phyloP scores from a whole-genome alignment of 2,888 invertebrate genomes.

The Anthrax anthrax region DNA sequence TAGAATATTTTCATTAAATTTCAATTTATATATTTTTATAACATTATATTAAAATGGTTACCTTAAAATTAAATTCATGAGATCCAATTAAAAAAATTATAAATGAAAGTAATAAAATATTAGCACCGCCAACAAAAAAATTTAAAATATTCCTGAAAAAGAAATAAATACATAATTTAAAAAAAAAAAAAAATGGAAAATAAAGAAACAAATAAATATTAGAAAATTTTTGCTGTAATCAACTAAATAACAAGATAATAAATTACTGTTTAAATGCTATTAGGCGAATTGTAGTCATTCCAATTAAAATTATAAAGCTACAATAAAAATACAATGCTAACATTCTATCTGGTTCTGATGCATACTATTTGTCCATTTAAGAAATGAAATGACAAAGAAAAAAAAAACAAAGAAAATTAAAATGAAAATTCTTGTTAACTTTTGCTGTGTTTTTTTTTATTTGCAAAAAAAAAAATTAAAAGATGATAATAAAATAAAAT shows the following conservation, averaged over 20 bases:
- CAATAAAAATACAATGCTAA: conserved; percentile 73
- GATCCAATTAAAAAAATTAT: conserved; percentile 32
- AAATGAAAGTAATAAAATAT: conserved; percentile 21
- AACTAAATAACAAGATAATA: too few relatives aligned
- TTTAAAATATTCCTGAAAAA: conserved; percentile 17
- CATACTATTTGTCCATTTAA: conserved; percentile 46
- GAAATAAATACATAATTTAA: background rate
- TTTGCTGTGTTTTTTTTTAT: background rate
- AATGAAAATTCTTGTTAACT: background rate
- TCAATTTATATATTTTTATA: background rate
- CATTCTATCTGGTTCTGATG: conserved; percentile 70
- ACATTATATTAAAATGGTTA: conserved; percentile 23
- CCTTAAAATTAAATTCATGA: conserved; percentile 43
- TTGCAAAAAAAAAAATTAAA: too few relatives aligned
- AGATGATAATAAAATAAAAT: background rate
- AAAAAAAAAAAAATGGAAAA: background rate
- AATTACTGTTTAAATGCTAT: conserved; percentile 52
- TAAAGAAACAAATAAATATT: too few relatives aligned
- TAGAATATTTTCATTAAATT: too few relatives aligned
- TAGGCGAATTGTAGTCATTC: conserved; percentile 53
- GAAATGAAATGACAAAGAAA: background rate
- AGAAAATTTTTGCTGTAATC: background rate
- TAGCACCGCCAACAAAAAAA: conserved; percentile 19
- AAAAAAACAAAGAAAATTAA: background rate
- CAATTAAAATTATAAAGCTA: conserved; percentile 56